Evolutionary conservation across 2,888 invertebrate species (phyloP).

Genomic region (Keiferia lycopersicella): DNA sequence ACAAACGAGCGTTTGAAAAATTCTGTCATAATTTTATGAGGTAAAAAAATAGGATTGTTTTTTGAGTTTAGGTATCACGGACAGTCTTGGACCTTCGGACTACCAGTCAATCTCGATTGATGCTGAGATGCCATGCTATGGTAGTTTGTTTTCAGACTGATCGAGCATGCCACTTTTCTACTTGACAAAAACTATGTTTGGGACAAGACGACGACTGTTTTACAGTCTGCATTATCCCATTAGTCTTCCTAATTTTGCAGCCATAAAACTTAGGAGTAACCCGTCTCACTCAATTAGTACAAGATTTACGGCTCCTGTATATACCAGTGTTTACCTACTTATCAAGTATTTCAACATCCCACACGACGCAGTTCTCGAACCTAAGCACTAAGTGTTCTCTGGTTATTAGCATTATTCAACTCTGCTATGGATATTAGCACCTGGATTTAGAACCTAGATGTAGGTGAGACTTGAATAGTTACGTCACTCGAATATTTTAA

Average conservation of each 20-base stretch:
- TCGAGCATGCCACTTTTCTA: no score
- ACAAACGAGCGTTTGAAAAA: no score
- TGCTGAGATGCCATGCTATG: no score
- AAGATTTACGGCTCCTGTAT: constrained; percentile 17
- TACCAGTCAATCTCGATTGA: no score
- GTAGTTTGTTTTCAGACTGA: no score
- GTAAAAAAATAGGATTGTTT: no score
- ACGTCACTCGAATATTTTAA: constrained; percentile 2
- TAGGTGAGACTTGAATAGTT: constrained; percentile 21
- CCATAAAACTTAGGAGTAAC: constrained; percentile 13
- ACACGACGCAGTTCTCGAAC: constrained; percentile 30
- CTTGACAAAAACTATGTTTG: not conserved
- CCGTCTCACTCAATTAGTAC: constrained; percentile 16
- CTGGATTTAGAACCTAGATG: constrained; percentile 18
- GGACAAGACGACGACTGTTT: not conserved
- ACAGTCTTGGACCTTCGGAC: no score
- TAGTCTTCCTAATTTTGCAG: not conserved
- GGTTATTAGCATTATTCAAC: constrained; percentile 36
- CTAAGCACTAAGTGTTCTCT: constrained; percentile 37
- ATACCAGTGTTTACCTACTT: constrained; percentile 22
- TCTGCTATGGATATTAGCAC: constrained; percentile 19
- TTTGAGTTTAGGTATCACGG: no score
- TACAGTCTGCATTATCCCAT: not conserved
- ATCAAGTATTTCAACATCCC: constrained; percentile 29
- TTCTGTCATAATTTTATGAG: no score